Conservation (phyloP, 2,888 invertebrate species). For the Lycophotia porphyrea region DNA sequence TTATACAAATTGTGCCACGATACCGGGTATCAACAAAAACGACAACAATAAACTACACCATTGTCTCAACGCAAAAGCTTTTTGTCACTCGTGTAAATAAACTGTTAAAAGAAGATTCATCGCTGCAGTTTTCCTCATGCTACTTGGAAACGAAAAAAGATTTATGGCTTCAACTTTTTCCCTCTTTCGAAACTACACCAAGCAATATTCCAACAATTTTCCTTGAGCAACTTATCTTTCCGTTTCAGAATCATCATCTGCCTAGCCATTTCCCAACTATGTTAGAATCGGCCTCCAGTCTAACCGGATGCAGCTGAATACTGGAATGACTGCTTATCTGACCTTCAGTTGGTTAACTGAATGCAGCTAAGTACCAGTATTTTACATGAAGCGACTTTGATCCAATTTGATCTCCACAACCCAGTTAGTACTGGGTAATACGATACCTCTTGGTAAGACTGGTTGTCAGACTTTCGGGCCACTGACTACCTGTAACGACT, state of each 20-base stretch:
- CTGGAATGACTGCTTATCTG: too few species aligned
- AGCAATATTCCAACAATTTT: conserved; percentile 15
- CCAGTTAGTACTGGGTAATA: too few species aligned
- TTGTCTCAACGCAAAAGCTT: conserved; percentile 9
- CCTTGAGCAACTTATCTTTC: background rate
- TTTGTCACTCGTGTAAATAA: conserved; percentile 13
- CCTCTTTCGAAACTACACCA: background rate
- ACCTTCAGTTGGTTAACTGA: too few species aligned
- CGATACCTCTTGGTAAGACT: too few species aligned
- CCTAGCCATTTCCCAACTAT: background rate
- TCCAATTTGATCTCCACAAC: too few species aligned
- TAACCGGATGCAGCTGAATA: too few species aligned
- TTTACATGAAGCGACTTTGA: too few species aligned
- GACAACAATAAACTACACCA: background rate
- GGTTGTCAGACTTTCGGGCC: too few species aligned
- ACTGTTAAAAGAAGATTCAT: conserved; percentile 25
- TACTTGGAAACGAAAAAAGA: background rate
- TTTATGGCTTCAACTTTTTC: background rate
- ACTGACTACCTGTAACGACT: too few species aligned
- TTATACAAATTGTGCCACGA: conserved; percentile 5
- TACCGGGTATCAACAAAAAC: background rate
- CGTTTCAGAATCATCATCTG: background rate
- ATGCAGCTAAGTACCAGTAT: too few species aligned
- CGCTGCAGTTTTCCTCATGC: conserved; percentile 24
- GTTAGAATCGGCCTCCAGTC: too few species aligned